These are phyloP conservation scores for Invenusta paracnida DNA, from an alignment of 2,888 invertebrate species.

Conservation along the genomic window DNA sequence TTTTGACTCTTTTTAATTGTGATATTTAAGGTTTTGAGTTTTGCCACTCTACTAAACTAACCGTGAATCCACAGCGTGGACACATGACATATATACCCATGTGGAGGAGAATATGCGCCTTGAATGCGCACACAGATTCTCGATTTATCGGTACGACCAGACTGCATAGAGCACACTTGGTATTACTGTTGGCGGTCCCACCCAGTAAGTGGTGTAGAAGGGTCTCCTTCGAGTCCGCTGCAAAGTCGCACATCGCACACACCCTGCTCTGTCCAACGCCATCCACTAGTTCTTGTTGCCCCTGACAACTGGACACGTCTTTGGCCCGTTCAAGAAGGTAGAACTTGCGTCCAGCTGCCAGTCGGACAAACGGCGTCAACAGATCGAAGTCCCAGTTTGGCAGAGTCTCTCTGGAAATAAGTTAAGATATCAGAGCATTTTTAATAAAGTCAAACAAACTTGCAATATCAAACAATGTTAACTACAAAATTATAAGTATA, in stretches of 20 bases:
- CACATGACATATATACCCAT: constrained; percentile 34
- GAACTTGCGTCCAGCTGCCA: not conserved
- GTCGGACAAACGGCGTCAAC: not conserved
- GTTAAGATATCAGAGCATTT: too few species aligned
- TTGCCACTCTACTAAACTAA: too few species aligned
- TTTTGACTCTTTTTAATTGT: too few species aligned
- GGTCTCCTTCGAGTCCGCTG: not conserved
- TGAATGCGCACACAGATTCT: constrained; percentile 25
- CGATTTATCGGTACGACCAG: not conserved
- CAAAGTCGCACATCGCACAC: constrained; percentile 30
- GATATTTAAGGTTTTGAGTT: too few species aligned
- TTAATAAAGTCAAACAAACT: too few species aligned
- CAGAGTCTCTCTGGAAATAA: not conserved
- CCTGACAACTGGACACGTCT: not conserved
- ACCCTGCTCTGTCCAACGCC: not conserved
- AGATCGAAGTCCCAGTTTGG: not conserved
- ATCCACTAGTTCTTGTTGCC: not conserved
- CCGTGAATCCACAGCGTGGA: constrained; percentile 34
- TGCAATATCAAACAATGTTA: too few species aligned
- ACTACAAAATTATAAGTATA: too few species aligned
- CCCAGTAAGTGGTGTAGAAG: constrained; percentile 16
- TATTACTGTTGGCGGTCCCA: constrained; percentile 13
- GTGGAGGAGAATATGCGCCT: constrained; percentile 31
- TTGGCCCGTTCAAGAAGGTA: not conserved
- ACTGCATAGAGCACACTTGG: constrained; percentile 31